phyloP scores from a whole-genome alignment of 2,888 invertebrate species.

The Pseudococcus viburni region DNA sequence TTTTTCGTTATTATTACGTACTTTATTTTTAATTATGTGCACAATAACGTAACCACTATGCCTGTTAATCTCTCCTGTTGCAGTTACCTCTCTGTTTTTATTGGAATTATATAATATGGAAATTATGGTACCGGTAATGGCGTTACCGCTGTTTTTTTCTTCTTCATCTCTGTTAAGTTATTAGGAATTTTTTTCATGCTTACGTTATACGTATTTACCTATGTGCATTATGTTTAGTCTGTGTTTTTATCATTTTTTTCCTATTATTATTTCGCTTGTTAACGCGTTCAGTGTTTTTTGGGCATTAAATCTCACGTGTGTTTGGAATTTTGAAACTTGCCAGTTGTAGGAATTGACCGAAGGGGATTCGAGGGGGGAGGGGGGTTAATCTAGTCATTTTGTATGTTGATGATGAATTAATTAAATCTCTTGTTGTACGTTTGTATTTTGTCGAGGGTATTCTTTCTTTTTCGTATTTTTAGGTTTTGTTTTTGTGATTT shows the following conservation, averaged over 20 bases:
- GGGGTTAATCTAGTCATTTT: constrained; percentile 44
- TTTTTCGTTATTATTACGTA: constrained; percentile 45
- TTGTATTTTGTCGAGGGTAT: constrained; percentile 7
- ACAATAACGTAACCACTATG: constrained; percentile 49
- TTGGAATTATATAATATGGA: constrained; percentile 6
- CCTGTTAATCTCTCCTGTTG: constrained; percentile 49
- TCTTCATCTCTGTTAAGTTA: constrained; percentile 29
- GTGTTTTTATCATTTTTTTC: background rate
- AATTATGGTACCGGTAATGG: constrained; percentile 51
- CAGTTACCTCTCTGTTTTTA: constrained; percentile 42
- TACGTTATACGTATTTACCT: constrained; percentile 37
- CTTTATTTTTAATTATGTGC: constrained; percentile 50
- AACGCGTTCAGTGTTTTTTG: constrained; percentile 30
- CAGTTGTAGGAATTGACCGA: background rate
- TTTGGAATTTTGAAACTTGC: constrained; percentile 23
- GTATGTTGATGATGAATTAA: constrained; percentile 34
- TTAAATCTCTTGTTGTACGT: constrained; percentile 42
- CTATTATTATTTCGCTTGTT: constrained; percentile 31
- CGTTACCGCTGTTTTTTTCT: constrained; percentile 27
- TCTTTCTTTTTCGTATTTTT: constrained; percentile 3
- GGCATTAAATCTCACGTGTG: constrained; percentile 34
- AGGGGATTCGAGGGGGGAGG: background rate
- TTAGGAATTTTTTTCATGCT: background rate
- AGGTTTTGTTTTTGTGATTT: constrained; percentile 36
- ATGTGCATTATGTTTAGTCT: constrained; percentile 55